These are phyloP conservation scores for Leptodirus hochenwartii DNA, from an alignment of 2,888 invertebrate species.

Conservation along the genomic window DNA sequence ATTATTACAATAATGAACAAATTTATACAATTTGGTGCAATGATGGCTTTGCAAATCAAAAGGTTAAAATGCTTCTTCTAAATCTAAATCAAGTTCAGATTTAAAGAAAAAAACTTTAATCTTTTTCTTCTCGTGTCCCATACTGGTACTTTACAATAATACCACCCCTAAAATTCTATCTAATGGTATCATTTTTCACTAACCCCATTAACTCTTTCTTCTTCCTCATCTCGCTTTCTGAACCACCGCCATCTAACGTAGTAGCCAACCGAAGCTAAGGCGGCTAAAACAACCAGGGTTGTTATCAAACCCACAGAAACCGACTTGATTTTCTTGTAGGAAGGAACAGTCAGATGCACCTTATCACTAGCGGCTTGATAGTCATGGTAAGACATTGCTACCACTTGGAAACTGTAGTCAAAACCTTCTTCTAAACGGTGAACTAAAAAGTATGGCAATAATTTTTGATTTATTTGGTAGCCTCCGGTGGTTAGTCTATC, in stretches of 20 bases:
- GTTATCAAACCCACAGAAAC: constrained; percentile 54
- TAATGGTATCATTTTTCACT: no score
- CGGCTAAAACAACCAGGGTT: constrained; percentile 46
- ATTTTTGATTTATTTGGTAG: neutral
- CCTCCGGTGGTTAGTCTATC: neutral
- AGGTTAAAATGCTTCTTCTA: no score
- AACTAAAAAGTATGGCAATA: constrained; percentile 5
- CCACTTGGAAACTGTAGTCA: constrained; percentile 55
- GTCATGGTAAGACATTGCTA: constrained; percentile 41
- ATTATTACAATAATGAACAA: no score
- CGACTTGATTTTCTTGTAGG: constrained; percentile 49
- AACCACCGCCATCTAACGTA: constrained; percentile 27
- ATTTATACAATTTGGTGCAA: no score
- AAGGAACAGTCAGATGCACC: constrained; percentile 46
- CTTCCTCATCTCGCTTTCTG: constrained; percentile 9
- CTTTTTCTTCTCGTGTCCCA: no score
- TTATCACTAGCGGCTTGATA: constrained; percentile 43
- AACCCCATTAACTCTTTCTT: no score
- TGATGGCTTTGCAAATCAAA: no score
- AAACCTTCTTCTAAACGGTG: constrained; percentile 50
- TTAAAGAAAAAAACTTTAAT: no score
- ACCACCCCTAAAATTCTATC: no score
- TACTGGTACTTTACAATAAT: no score
- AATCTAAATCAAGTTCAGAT: no score
- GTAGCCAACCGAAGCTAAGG: constrained; percentile 42